Percentiles rank a stretch among this genome's conserved stretches.
Evolutionary conservation across 2,113 vertebrate genomes (phyloP).

Genomic region (Prunella himalayana): DNA sequence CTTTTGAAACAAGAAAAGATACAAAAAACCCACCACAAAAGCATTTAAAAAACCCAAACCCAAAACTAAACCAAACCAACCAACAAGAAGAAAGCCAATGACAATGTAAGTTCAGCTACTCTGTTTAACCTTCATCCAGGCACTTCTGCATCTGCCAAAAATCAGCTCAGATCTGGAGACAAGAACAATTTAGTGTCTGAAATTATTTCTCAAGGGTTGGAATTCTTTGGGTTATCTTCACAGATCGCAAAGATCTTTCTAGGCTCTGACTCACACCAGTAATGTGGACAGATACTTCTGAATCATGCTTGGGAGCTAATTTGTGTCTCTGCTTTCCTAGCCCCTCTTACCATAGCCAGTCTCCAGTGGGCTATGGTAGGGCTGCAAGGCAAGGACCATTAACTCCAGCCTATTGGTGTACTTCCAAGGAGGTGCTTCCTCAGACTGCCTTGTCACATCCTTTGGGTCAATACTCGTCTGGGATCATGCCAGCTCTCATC

Average conservation of each 20-base stretch:
- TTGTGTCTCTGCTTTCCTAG: not conserved
- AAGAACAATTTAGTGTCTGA: not conserved
- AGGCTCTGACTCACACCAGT: not conserved
- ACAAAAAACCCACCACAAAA: not conserved
- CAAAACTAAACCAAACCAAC: not conserved
- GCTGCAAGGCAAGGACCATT: not conserved
- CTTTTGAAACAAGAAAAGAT: not conserved
- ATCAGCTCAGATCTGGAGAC: not conserved
- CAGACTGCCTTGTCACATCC: rapidly evolving
- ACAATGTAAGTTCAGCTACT: not conserved
- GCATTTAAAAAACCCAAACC: not conserved
- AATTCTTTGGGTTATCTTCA: not conserved
- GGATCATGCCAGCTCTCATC: not conserved
- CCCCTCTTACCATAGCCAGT: not conserved
- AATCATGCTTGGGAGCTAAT: not conserved
- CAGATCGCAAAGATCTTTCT: not conserved
- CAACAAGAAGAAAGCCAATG: not conserved
- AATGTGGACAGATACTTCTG: not conserved
- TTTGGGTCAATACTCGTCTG: rapidly evolving
- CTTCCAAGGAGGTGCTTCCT: not conserved
- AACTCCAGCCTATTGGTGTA: not conserved
- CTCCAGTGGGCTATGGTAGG: not conserved
- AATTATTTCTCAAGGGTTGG: not conserved
- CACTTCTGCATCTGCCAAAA: not conserved
- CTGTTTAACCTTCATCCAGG: not conserved